Evolutionary conservation across 2,797 vertebrate species (phyloP).

Genomic region (Atherinosoma microstoma): DNA sequence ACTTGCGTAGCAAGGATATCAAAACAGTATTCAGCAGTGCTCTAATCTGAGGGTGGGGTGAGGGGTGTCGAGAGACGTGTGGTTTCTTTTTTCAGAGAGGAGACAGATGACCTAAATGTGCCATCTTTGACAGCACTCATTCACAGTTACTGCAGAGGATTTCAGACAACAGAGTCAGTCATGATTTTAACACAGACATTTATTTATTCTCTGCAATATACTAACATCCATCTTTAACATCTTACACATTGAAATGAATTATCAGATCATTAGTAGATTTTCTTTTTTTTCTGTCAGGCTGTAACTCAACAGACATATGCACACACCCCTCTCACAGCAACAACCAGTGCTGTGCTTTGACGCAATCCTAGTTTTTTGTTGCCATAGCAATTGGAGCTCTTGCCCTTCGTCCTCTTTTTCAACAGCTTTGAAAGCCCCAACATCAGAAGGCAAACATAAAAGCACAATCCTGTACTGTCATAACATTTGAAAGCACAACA

Average conservation of each 20-base stretch:
- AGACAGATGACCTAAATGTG: conserved; percentile 65
- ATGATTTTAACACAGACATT: conserved; percentile 5
- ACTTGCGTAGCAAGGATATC: neutral
- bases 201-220: conserved; percentile 12
- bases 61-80: conserved; percentile 7
- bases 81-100: conserved; percentile 35
- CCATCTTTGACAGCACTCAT: conserved; percentile 55
- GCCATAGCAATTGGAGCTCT: conserved; percentile 62
- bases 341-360: conserved; percentile 26
- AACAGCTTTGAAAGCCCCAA: conserved; percentile 44
- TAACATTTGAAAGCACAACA: conserved; percentile 9
- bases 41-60: conserved; percentile 18
- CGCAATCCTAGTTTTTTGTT: conserved; percentile 58
- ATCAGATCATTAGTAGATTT: neutral
- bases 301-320: conserved; percentile 18
- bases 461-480: conserved; percentile 13
- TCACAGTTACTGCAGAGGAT: conserved; percentile 45
- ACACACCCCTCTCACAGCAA: conserved; percentile 8
- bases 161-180: conserved; percentile 23
- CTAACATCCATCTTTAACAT: conserved; percentile 16
- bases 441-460: conserved; percentile 41
- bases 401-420: conserved; percentile 27
- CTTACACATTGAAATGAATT: conserved; percentile 10
- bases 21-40: conserved; percentile 12
- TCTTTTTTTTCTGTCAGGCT: neutral